phyloP scores from a whole-genome alignment of 2,113 vertebrate genomes.

The Clarias magur region DNA sequence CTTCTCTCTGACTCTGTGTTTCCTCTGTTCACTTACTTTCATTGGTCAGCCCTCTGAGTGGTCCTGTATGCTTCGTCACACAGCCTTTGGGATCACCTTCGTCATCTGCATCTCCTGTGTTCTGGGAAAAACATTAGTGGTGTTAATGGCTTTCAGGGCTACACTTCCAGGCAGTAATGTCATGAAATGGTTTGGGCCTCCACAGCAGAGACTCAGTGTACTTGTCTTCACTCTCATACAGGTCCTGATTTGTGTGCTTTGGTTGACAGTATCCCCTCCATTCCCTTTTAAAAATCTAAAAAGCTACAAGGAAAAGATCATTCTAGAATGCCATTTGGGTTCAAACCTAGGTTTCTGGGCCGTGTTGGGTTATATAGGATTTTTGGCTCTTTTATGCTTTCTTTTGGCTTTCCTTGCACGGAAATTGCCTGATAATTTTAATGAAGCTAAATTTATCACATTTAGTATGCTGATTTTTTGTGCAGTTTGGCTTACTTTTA shows the following conservation, averaged over 20 bases:
- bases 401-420: background rate
- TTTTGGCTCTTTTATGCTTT: constrained; percentile 2
- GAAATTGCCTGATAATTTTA: constrained; percentile 67
- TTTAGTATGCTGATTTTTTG: constrained; percentile 80
- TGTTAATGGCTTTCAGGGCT: background rate
- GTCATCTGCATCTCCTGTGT: constrained; percentile 4
- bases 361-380: background rate
- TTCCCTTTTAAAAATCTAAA: background rate
- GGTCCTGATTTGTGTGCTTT: background rate
- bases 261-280: background rate
- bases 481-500: constrained; percentile 70
- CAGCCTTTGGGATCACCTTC: background rate
- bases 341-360: constrained; percentile 1
- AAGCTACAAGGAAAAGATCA: background rate
- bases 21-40: constrained; percentile 1
- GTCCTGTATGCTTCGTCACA: constrained; percentile 1
- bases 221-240: background rate
- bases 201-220: background rate
- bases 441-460: constrained; percentile 77
- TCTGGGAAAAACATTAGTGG: background rate
- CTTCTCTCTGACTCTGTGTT: background rate
- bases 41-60: background rate
- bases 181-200: constrained; percentile 10
- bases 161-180: constrained; percentile 2
- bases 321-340: background rate